Evolutionary conservation across 2,113 vertebrate species (phyloP), one percentile per base, ranked within the genome.

Genomic region (Mustela lutreola): DNA sequence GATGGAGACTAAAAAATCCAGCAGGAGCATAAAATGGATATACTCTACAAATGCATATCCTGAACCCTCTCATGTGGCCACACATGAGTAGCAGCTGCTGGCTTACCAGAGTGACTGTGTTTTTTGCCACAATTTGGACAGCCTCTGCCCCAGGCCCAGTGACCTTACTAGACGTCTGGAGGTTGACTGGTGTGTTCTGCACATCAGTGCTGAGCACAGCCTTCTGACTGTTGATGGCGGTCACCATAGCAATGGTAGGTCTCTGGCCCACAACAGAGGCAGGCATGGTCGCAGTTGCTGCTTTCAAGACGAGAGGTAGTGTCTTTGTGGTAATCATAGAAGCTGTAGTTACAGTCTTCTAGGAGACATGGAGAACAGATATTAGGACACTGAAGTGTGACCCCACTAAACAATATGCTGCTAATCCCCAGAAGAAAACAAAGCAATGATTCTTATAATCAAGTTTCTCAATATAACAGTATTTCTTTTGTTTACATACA

Each of bases 281-380:
- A 94, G 99, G 99, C 98, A 99, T 99, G 98, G 99, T 98, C 94
- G 99, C 99, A 98, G 99, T 99, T 98, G 99, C 99, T 98, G 99
- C 99, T 99, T 99, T 99, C 98, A 99, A 99, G 98, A 99, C 99
- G 98, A 99, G 99, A 99, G 99, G 99, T 99, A 99, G 99, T 98
- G 99, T 99, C 99, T 99, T 99, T 96, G 99, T 99, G 99, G 99
- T 99, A 98, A 99, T 99, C 99, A 99, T 99, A 97, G 99, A 99
- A 95, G 99, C 99, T 98, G 99, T 99, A n/a, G 99, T 99, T 99
- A 99, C 98, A 90, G 99, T 99, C 99, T 99, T 99, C 99, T 99
- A 98, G 97, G 97, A 98, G 96, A 99, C 98, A 99, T 26, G 96
- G 96, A 99, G 94, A 98, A 99, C 97, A 98, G 79, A 91, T 56